Percentiles rank a stretch among this genome's conserved stretches.
These are phyloP conservation scores for Elysia chlorotica DNA, from an alignment of 1,140 invertebrate species.

Conservation along the genomic window DNA sequence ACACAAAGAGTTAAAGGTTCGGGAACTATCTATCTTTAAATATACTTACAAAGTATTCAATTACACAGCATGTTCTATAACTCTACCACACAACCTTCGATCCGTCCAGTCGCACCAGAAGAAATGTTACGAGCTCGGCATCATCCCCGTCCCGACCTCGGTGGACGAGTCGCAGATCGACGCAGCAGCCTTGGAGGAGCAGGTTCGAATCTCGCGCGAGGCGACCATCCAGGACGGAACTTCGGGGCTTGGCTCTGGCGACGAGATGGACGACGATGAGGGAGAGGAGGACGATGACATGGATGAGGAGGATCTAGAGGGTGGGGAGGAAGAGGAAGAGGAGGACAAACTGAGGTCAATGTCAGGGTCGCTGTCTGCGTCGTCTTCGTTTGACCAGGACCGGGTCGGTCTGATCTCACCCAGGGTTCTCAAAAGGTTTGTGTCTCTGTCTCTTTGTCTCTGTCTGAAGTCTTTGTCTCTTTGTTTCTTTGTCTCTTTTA, in stretches of 20 bases:
- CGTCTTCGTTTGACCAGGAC: slow-evolving; percentile 18
- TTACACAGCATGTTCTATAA: no score
- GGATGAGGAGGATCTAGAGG: slow-evolving; percentile 47
- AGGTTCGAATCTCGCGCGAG: slow-evolving; percentile 52
- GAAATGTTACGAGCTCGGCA: slow-evolving; percentile 84
- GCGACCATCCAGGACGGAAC: slow-evolving; percentile 36
- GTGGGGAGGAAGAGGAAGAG: slow-evolving; percentile 38
- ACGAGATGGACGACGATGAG: slow-evolving; percentile 41
- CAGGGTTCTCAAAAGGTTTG: slow-evolving; percentile 10
- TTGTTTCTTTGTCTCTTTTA: background rate
- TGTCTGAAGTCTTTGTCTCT: background rate
- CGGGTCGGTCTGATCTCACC: slow-evolving; percentile 1
- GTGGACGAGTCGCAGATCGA: slow-evolving; percentile 76
- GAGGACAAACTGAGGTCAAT: no score
- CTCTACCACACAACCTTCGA: no score
- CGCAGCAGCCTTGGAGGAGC: slow-evolving; percentile 69
- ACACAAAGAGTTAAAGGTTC: no score
- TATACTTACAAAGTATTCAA: no score
- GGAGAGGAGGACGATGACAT: slow-evolving; percentile 49
- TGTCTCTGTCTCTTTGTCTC: background rate
- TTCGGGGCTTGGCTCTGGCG: slow-evolving; percentile 24
- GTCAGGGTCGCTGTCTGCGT: no score
- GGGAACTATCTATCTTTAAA: no score
- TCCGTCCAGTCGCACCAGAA: slow-evolving; percentile 89
- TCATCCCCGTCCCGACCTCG: slow-evolving; percentile 75